Evolutionary conservation across 2,888 invertebrate genomes (phyloP), one percentile per base, ranked within the genome.

Genomic region (Agriotes lineatus): DNA sequence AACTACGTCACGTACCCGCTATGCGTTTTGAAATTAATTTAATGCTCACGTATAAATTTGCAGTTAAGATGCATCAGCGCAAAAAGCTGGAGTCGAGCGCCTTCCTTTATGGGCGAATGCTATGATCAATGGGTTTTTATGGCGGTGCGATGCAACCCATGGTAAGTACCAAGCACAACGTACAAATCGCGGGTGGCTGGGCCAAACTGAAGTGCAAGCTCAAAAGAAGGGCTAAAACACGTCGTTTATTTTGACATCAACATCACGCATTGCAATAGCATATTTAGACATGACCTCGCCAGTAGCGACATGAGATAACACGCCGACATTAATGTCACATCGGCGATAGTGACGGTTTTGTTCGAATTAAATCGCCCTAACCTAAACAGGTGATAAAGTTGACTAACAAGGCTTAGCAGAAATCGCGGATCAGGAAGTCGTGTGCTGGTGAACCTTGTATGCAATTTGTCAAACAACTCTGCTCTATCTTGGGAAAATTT

Each of bases 1-100:
- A 63, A 66, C 33, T 52, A 60, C 48, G 59, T 66, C 59, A 58
- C 66, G 59, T 60, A 60, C 59, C 44, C 50, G 54, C 44, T 44
- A 37, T 67, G 61, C 39, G 56, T 67, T 67, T 67, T 50, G 25
- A 56, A 67, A 67, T 61, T 54, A 67, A 67, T 67, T 67, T 61
- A 56, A 50, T 57, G 52, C 42, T 39, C 67, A 25, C 50, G 67
- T 62, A 67, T 67, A 67, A 67, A 62, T 61, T 48, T 56, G 67
- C 62, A 52, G 67, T 67, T 67, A 62, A 60, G 50, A 66, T 59
- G 30, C 52, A 66, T 60, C 54, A 60, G 54, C 44, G 50, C 25
- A 19, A 66, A 66, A 66, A 61, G 37, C 42, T 59, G 20, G 58
- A 42, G 25, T 48, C 39, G 35, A 50, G 22, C 22, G 50, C 42